These are phyloP conservation scores for Zaprionus lineosus DNA, from an alignment of 2,888 invertebrate species.

Conservation along the genomic window DNA sequence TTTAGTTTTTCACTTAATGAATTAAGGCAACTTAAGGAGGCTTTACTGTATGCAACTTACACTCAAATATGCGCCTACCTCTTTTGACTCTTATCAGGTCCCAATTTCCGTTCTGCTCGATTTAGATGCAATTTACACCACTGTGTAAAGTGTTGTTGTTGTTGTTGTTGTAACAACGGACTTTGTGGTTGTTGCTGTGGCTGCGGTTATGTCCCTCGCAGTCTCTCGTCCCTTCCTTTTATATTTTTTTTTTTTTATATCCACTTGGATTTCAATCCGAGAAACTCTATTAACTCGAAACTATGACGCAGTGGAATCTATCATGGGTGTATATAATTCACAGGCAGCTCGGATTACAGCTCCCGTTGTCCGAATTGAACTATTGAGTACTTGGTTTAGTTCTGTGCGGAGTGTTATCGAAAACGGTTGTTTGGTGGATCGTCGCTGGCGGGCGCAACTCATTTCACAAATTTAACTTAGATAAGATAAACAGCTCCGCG, in stretches of 20 bases:
- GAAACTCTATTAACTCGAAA: slow-evolving; percentile 21
- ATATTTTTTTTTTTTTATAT: neutral
- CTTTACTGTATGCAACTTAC: slow-evolving; percentile 14
- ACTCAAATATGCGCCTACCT: slow-evolving; percentile 28
- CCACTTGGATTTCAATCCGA: neutral
- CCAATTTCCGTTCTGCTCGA: slow-evolving; percentile 38
- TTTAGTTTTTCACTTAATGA: too few relatives aligned
- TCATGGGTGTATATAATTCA: slow-evolving; percentile 46
- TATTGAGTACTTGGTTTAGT: slow-evolving; percentile 16
- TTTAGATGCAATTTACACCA: slow-evolving; percentile 19
- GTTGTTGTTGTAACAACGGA: too few relatives aligned
- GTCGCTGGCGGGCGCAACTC: slow-evolving; percentile 14
- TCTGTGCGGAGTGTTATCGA: slow-evolving; percentile 35
- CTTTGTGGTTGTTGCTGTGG: slow-evolving; percentile 1
- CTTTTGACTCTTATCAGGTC: slow-evolving; percentile 19
- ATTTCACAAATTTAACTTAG: slow-evolving; percentile 12
- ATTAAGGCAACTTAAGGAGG: neutral
- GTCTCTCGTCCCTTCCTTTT: neutral
- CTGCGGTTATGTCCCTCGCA: slow-evolving; percentile 5
- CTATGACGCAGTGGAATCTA: slow-evolving; percentile 46
- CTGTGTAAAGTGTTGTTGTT: slow-evolving; percentile 26
- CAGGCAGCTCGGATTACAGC: slow-evolving; percentile 62
- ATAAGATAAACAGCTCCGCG: slow-evolving; percentile 37
- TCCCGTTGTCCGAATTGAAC: slow-evolving; percentile 30
- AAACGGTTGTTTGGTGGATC: slow-evolving; percentile 22